Evolutionary conservation across 2,888 invertebrate genomes (phyloP), one percentile per base, ranked within the genome.

Genomic region (Leucophora obtusa): DNA sequence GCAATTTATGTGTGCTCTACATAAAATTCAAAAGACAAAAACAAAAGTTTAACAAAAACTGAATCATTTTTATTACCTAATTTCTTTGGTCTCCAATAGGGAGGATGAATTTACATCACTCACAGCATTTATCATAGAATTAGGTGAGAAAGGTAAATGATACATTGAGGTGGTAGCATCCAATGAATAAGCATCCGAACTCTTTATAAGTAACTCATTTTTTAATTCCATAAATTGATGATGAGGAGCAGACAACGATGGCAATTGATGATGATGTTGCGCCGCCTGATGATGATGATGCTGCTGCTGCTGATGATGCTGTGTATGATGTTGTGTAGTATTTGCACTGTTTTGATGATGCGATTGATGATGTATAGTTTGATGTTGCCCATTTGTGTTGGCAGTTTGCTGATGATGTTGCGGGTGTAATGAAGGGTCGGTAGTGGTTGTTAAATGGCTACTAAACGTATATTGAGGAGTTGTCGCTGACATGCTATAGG

Each of bases 11-110:
- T 63, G 28, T 7, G 50, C 24, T 60, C 73, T 74, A 73, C 81
- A 72, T 6, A 28, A 53, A 71, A 51, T 68, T 70, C 53, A 79
- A 58, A 76, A 60, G 58, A 74, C 18, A 70, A 53, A 70, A 47
- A 56, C 47, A 33, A 72, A 62, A 75, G 33, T n/a, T 18, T n/a
- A 38, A 15, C 11, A 66, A 68, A 33, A 66, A 63, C 70, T 18
- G 28, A 70, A 63, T 76, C 56, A 69, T 51, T 66, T 59, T 47
- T 80, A 86, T 89, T 89, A 89, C 89, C 89, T 89, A 89, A 89
- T 89, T 85, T 89, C 89, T 88, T 89, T 89, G 86, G 89, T 88
- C 85, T 89, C 89, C 88, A 89, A 85, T 83, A 89, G 84, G 50
- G 89, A 89, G 74, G 84, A 85, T 60, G 83, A 83, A 77, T 89